Evolutionary conservation across 2,113 vertebrate species (phyloP).

Genomic region (Trochalopteron elliotii): DNA sequence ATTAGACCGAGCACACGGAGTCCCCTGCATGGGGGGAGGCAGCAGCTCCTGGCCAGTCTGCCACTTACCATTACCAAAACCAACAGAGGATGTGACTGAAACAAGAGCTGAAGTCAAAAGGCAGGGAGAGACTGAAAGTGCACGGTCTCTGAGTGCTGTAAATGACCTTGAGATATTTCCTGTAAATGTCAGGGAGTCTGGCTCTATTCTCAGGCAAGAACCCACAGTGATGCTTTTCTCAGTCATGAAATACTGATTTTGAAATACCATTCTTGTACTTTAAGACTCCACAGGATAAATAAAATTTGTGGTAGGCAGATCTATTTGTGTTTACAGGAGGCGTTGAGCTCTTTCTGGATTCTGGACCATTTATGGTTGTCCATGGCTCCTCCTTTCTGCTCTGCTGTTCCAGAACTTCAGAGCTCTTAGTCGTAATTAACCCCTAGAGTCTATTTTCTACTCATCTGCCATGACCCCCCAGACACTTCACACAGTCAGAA

Average conservation of each 20-base stretch:
- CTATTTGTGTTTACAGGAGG: neutral
- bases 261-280: neutral
- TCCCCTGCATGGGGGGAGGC: rapidly evolving
- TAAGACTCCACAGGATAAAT: neutral
- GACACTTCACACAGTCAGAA: neutral
- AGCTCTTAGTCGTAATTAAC: neutral
- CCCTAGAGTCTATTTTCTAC: neutral
- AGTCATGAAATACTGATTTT: neutral
- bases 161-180: conserved; percentile 45
- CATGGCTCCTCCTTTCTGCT: neutral
- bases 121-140: neutral
- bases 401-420: neutral
- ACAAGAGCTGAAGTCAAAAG: conserved; percentile 28
- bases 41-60: conserved; percentile 35
- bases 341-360: neutral
- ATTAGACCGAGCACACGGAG: neutral
- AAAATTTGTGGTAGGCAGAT: neutral
- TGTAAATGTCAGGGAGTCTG: neutral
- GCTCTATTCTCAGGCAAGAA: neutral
- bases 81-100: neutral
- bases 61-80: conserved; percentile 47
- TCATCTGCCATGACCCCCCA: neutral
- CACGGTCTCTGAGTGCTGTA: neutral
- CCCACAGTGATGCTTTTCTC: neutral
- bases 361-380: neutral